Percentiles rank a stretch among this genome's conserved stretches.
These are phyloP conservation scores for Salvator merianae DNA, from an alignment of 2,113 vertebrate genomes.

Conservation along the genomic window DNA sequence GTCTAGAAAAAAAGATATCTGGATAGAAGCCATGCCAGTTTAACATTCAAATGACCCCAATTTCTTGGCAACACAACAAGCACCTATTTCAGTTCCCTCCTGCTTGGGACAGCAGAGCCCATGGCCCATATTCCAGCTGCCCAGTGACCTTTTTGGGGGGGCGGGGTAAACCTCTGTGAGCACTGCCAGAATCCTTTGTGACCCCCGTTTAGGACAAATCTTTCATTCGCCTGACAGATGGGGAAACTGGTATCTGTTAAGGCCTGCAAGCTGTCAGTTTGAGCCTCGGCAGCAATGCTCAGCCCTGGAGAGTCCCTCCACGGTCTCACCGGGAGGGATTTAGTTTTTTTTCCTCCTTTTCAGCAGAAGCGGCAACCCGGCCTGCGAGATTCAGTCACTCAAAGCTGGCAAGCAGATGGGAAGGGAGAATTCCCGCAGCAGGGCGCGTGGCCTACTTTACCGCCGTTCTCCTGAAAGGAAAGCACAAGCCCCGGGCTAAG, in stretches of 20 bases:
- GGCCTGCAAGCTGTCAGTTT: not conserved
- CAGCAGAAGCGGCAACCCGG: not conserved
- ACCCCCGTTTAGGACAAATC: not conserved
- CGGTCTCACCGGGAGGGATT: not conserved
- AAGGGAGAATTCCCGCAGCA: not conserved
- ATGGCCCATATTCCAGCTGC: not conserved
- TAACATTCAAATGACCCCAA: no score
- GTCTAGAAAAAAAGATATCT: no score
- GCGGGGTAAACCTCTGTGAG: no score
- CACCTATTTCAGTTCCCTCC: not conserved
- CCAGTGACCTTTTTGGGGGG: not conserved
- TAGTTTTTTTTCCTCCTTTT: no score
- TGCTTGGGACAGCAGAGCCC: not conserved
- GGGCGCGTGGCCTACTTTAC: slow-evolving; percentile 23
- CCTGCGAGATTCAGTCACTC: not conserved
- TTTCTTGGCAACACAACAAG: no score
- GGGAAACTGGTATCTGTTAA: not conserved
- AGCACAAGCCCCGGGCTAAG: not conserved
- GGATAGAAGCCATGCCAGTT: no score
- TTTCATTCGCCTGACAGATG: not conserved
- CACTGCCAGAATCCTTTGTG: not conserved
- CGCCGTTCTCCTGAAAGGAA: not conserved
- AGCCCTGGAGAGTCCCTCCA: not conserved
- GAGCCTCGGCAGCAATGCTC: no score
- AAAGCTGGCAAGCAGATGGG: slow-evolving; percentile 16